phyloP scores from a whole-genome alignment of 2,888 invertebrate genomes.

The Lamproptera curius region DNA sequence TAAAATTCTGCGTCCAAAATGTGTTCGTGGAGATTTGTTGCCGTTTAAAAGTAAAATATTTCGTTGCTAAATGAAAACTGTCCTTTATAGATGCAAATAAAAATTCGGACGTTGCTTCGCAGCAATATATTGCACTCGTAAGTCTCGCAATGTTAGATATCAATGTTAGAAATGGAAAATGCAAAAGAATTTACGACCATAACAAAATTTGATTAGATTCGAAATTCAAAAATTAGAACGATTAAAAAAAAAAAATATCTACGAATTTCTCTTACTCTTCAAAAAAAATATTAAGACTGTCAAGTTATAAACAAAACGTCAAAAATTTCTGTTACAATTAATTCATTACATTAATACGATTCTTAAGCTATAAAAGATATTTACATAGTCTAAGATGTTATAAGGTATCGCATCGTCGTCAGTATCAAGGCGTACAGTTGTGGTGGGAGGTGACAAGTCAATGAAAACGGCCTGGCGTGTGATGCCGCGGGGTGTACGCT shows the following conservation, averaged over 20 bases:
- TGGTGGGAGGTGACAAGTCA: slow-evolving; percentile 53
- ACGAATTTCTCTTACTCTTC: too few relatives aligned
- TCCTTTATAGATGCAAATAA: slow-evolving; percentile 8
- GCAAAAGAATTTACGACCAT: too few relatives aligned
- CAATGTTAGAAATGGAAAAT: too few relatives aligned
- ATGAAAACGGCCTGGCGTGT: slow-evolving; percentile 56
- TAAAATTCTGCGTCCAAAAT: slow-evolving; percentile 18
- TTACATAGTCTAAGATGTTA: slow-evolving; percentile 41
- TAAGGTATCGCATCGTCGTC: slow-evolving; percentile 50
- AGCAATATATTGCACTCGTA: neutral
- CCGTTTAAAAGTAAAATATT: slow-evolving; percentile 20
- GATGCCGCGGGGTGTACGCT: slow-evolving; percentile 54
- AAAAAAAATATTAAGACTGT: too few relatives aligned
- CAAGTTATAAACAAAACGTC: too few relatives aligned
- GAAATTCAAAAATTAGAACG: too few relatives aligned
- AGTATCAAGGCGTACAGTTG: slow-evolving; percentile 58
- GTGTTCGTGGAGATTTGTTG: slow-evolving; percentile 19
- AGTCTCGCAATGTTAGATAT: neutral
- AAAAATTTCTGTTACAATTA: too few relatives aligned
- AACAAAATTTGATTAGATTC: too few relatives aligned
- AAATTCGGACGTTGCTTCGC: slow-evolving; percentile 7
- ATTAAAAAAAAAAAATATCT: too few relatives aligned
- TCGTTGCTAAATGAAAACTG: slow-evolving; percentile 14
- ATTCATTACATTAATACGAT: too few relatives aligned
- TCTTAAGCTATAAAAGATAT: neutral